Percentiles rank a stretch among this genome's conserved stretches.
phyloP scores from a whole-genome alignment of 64 coral and sea anemone genomes.

The Astreopora myriophthalma region DNA sequence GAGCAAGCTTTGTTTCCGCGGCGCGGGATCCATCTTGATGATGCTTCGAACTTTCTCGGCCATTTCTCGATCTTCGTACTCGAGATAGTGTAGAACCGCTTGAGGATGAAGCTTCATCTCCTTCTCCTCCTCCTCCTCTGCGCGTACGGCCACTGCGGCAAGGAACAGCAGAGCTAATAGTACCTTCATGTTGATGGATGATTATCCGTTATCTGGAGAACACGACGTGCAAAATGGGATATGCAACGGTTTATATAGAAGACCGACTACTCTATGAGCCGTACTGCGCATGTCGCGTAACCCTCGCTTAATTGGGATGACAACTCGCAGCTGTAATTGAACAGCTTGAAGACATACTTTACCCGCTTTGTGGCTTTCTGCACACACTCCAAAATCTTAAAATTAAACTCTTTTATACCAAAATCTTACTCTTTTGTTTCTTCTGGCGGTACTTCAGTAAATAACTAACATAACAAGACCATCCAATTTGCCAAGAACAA shows the following conservation, averaged over 20 bases:
- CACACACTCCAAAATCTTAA: not conserved
- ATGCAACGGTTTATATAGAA: not conserved
- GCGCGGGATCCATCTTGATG: not conserved
- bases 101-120: slow-evolving; percentile 19
- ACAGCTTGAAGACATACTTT: not conserved
- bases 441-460: not conserved
- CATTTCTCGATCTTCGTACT: slow-evolving; percentile 26
- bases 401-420: not conserved
- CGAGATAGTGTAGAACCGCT: slow-evolving; percentile 2
- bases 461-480: not conserved
- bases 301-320: not conserved
- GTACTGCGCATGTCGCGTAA: not conserved
- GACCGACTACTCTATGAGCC: too few species aligned
- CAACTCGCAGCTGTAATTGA: not conserved
- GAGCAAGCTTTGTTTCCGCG: not conserved
- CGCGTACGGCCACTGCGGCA: not conserved
- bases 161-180: slow-evolving; percentile 10
- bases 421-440: not conserved
- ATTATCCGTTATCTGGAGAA: not conserved
- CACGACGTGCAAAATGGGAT: not conserved
- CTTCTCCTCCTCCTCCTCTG: not conserved
- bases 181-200: not conserved
- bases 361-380: not conserved
- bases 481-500: not conserved
- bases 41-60: slow-evolving; percentile 4